Evolutionary conservation across 2,888 invertebrate genomes (phyloP).

Genomic region (Nemapogon koenigi): DNA sequence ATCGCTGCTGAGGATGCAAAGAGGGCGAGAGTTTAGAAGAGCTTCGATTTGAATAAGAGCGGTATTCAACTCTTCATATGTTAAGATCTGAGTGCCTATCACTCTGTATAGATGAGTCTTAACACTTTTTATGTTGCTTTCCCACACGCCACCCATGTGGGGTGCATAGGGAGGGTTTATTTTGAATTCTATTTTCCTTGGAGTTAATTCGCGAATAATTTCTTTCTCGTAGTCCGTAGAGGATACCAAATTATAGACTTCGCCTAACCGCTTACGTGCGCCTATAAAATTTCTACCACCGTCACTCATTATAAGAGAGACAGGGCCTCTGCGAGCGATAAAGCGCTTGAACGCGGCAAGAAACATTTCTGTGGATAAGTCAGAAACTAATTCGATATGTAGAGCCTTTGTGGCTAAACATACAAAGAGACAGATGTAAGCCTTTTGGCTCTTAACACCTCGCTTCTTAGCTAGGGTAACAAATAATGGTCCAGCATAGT

Average conservation of each 20-base stretch:
- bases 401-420: constrained; percentile 10
- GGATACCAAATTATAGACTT: constrained; percentile 2
- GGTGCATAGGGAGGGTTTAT: constrained; percentile 1
- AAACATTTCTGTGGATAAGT: constrained; percentile 7
- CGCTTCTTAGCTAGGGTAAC: constrained; percentile 3
- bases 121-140: not conserved
- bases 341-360: too few species aligned
- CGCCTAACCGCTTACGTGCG: constrained; percentile 1
- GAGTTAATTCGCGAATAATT: too few species aligned
- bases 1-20: constrained; percentile 11
- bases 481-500: constrained; percentile 13
- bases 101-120: constrained; percentile 1
- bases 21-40: constrained; percentile 15
- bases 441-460: constrained; percentile 6
- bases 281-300: constrained; percentile 9
- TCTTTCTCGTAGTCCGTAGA: too few species aligned
- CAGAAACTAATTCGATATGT: constrained; percentile 9
- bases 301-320: not conserved
- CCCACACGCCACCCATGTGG: not conserved
- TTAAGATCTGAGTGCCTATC: not conserved
- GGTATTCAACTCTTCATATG: constrained; percentile 2
- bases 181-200: too few species aligned
- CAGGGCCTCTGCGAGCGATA: constrained; percentile 6
- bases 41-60: constrained; percentile 4
- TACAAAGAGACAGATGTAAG: constrained; percentile 10